Base-by-base conservation (phyloP, 1,140 invertebrate genomes). In the Dreissena rostriformis region DNA sequence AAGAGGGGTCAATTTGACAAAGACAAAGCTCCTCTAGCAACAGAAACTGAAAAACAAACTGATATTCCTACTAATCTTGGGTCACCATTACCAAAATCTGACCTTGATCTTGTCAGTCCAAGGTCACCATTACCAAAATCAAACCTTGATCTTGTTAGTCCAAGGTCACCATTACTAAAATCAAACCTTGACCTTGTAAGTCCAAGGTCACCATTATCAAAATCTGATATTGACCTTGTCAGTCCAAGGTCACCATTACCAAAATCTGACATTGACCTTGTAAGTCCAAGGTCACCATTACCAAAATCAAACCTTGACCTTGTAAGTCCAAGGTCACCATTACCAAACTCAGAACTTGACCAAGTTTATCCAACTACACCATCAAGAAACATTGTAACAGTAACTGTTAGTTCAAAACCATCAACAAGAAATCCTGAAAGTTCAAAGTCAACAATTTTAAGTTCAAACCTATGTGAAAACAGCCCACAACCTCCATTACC, bases 141-240 rank as follows among this genome's bases (percentile, higher is more conserved):
- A 67, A 52, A 67, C 19, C 12, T 66, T 67, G 28, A 77, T n/a
- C 24, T 49, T 53, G 17, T 79, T 8, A 79, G 77, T 57, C 66
- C 77, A 57, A 79, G 77, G 67, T 79, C 77, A 70, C 52, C 77
- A 55, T 19, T 82, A 5, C 79, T 55, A 65, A 52, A 22, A 29
- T 82, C 79, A 65, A 57, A 82, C 71, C 17, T 82, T 52, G 79
- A 73, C 26, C 28, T 63, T 19, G 15, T 82, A 29, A 74, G 71
- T 51, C 29, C 70, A 73, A 82, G 71, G 71, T 77, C 82, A 77
- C 74, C 53, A 17, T 17, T 84, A 8, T 74, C 82, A 70, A 72
- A 55, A 0, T 57, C 82, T 0, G 66, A 83, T 26, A 14, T 83
- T 70, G 81, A 83, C 49, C 28, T 49, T 17, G 26, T 82, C 10